Evolutionary conservation across 2,113 vertebrate genomes (phyloP), one percentile per base, ranked within the genome.

Genomic region (Orientallactaga bullata): DNA sequence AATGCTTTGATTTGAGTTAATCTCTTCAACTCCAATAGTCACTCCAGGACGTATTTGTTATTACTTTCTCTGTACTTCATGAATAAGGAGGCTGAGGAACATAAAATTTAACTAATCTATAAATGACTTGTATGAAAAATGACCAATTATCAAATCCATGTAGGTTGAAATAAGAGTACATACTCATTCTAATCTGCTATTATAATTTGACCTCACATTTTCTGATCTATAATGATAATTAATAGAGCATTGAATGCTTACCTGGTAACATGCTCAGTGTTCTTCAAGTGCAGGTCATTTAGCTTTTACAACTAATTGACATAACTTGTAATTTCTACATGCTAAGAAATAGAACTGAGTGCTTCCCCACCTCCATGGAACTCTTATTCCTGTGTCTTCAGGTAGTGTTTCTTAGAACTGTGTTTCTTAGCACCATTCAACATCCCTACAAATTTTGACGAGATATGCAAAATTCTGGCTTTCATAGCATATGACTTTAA

Each of bases 391-490:
- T 68, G 10, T 65, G n/a, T 17, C 15, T 26, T 63, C 7, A 68
- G 73, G 37, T 65, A 90, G n/a, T 1, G 18, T 73, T 73, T 82
- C 42, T 47, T 47, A 47, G 42, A 47, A 5, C 42, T 47, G n/a
- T n/a, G n/a, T n/a, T n/a, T n/a, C n/a, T 9, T 74, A 83, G 20
- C 60, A 21, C 11, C 79, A 51, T 24, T 83, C 32, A 63, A 81
- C 35, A 89, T 51, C 32, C 17, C 7, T 80, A 71, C 8, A 66
- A 85, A 60, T 61, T 20, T 35, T 89, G 32, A 72, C 71, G 51
- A 68, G 4, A 21, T 68, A 76, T 88, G 84, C 17, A 95, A 74
- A 86, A 88, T 91, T 87, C 8, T 91, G 47, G 47, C 71, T 93
- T 93, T 20, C 4, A 3, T 83, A 42, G 51, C 88, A 47, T 3